phyloP scores from a whole-genome alignment of 2,113 vertebrate species.

The Gila orcuttii region DNA sequence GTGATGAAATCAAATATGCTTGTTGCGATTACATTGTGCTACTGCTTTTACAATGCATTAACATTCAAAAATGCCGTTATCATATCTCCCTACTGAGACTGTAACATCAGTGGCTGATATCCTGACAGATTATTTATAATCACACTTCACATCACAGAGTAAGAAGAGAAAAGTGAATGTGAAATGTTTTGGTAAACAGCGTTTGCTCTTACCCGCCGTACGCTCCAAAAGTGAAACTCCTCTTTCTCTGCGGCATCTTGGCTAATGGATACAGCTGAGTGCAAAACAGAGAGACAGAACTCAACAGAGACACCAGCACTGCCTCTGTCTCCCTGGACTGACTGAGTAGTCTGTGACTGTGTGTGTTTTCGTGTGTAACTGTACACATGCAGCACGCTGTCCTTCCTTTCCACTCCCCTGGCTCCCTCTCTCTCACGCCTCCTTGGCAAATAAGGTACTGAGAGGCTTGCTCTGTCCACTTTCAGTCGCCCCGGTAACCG shows the following conservation, averaged over 20 bases:
- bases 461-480: conserved; percentile 31
- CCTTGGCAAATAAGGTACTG: conserved; percentile 40
- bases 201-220: conserved; percentile 62
- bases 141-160: conserved; percentile 19
- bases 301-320: conserved; percentile 43
- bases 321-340: conserved; percentile 50
- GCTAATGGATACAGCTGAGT: conserved; percentile 37
- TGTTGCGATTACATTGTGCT: background rate
- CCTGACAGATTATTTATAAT: conserved; percentile 15
- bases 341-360: conserved; percentile 28
- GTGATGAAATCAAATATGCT: conserved; percentile 28
- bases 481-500: conserved; percentile 48
- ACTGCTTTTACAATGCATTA: background rate
- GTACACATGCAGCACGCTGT: conserved; percentile 34
- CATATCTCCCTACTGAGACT: background rate
- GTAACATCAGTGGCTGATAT: conserved; percentile 7
- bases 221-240: conserved; percentile 67
- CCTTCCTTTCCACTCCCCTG: conserved; percentile 47
- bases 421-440: conserved; percentile 37
- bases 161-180: conserved; percentile 27
- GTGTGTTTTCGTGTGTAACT: conserved; percentile 39
- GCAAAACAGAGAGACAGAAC: conserved; percentile 37
- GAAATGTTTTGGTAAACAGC: conserved; percentile 33
- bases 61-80: background rate
- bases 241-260: conserved; percentile 63